Evolutionary conservation across 2,797 vertebrate species (phyloP).

Genomic region (Crocidura indochinensis): DNA sequence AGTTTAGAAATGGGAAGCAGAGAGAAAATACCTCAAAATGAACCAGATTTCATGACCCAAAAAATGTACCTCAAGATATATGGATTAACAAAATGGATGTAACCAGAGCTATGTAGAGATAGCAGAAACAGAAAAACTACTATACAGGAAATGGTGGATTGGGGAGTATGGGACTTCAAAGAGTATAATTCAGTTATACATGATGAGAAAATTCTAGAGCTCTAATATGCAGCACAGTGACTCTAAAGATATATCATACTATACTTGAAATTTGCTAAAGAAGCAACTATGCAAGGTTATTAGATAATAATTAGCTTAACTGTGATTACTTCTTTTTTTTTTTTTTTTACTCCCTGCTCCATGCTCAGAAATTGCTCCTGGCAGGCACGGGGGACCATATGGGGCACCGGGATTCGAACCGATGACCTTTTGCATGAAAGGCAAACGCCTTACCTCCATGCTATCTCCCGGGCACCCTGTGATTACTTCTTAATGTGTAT

Average conservation of each 20-base stretch:
- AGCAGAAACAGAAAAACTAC: neutral
- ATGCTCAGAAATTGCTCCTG: too few relatives aligned
- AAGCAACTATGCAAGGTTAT: neutral
- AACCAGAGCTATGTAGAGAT: neutral
- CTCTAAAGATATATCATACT: neutral
- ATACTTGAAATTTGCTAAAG: neutral
- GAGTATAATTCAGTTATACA: neutral
- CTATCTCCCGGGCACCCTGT: too few relatives aligned
- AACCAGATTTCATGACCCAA: neutral
- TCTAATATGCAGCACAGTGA: neutral
- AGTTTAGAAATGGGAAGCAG: neutral
- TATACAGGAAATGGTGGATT: neutral
- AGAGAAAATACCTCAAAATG: neutral
- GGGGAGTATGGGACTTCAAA: neutral
- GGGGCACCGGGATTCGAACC: too few relatives aligned
- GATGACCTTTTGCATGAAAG: too few relatives aligned
- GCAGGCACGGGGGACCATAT: too few relatives aligned
- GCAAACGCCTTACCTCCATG: too few relatives aligned
- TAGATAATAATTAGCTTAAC: neutral
- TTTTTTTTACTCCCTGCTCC: too few relatives aligned
- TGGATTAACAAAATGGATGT: accelerated
- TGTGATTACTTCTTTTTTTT: neutral
- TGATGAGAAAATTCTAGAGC: neutral
- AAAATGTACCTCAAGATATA: neutral
- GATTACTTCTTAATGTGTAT: neutral